Evolutionary conservation across 2,797 vertebrate genomes (phyloP), one percentile per base, ranked within the genome.

Genomic region (Coregonus sp.): DNA sequence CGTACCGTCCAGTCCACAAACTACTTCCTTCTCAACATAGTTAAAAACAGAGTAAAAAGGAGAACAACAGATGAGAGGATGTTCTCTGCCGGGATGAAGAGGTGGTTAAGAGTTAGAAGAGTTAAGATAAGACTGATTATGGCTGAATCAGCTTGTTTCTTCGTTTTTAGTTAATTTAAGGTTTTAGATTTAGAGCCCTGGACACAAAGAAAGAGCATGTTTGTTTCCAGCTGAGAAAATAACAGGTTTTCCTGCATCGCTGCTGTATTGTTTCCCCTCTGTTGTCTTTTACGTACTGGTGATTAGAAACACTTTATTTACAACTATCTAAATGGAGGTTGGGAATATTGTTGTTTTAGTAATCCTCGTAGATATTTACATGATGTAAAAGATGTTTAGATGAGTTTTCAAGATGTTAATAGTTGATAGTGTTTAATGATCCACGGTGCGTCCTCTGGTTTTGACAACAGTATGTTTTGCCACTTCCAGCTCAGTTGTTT

Each of bases 391-490:
- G 78, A 16, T 87, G 80, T 87, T 75, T 76, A 86, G 59, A 25
- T 25, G 56, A 61, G n/a, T 6, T 25, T 91, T 81, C 86, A 90
- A 89, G 80, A 73, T 89, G 89, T 88, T 87, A 76, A 89, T 88
- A 89, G 25, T 25, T 25, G 25, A 25, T 25, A 25, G 91, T 93
- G 91, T 91, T 92, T 89, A 88, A 91, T 71, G 15, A 66, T 88
- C 86, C 65, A 25, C 3, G 1, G 88, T 83, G 70, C 71, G 78
- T 80, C 78, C 35, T 84, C 86, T 87, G 85, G 88, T 89, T 25
- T 81, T 63, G 81, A 65, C 79, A 14, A 37, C 20, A 75, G 69
- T 81, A 81, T 80, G 77, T 87, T 88, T 91, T 89, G 85, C 87
- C 85, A 83, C 82, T n/a, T 78, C 80, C 78, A 68, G 25, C 87